Base-by-base conservation (phyloP, 2,888 invertebrate genomes). In the Aporophyla nigra region DNA sequence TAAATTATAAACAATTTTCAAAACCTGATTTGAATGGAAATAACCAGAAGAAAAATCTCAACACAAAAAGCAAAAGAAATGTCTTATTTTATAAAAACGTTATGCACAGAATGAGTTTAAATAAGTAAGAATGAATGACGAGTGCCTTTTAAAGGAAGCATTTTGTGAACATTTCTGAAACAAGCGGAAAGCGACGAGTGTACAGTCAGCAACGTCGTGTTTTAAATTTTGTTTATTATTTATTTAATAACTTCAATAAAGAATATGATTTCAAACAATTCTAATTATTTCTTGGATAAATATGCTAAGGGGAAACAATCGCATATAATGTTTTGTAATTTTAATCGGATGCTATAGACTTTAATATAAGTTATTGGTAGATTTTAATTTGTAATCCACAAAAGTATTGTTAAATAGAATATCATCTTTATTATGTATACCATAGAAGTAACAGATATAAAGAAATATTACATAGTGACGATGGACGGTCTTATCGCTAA, bases 141-240 rank as follows among this genome's bases (percentile, higher is more conserved):
- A 68, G 43, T 53, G 67, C 46, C 27, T 68, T 53, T 61, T 58
- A 16, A 33, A 70, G 62, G 54, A 71, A 82, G 40, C 27, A 59
- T 77, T 83, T 83, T 82, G 51, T 69, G 62, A 82, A 46, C 21
- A 43, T 53, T 33, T 0, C 19, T 77, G 43, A 62, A 67, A 56
- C 6, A 61, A 70, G 27, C 66, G 59, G 14, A 1, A 27, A 63
- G 51, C 53, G 24, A 40, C 14, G 27, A 12, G 5, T 4, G 63
- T 82, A 80, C 78, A 82, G 71, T 71, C 63, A 54, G 19, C 43
- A 0, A 24, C 43, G 10, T 12, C 3, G 16, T 61, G 33, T 46
- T 69, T 61, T n/a, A 24, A 43, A 46, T 6, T 27, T 2, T 21
- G 6, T 76, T 16, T 16, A 21, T 54, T 27, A 16, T 53, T 63